phyloP scores from a whole-genome alignment of 2,888 invertebrate species.

The Leptothorax acervorum region DNA sequence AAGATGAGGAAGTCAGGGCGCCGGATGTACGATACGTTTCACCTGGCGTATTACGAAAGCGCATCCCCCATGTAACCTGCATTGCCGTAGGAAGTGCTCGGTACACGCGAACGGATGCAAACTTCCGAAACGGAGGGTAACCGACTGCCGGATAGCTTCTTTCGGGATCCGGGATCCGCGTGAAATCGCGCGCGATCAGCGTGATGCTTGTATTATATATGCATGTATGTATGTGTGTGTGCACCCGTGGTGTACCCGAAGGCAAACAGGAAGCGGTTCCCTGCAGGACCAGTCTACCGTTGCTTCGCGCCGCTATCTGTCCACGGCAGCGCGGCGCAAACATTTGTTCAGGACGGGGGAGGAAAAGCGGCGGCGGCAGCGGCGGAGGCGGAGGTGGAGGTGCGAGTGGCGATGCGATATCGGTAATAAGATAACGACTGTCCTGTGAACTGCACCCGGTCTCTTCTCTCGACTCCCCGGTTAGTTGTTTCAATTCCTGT shows the following conservation, averaged over 20 bases:
- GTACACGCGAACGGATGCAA: constrained; percentile 10
- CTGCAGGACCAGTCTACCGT: constrained; percentile 74
- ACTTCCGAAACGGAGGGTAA: constrained; percentile 24
- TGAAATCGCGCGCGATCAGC: constrained; percentile 40
- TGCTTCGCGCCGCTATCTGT: constrained; percentile 77
- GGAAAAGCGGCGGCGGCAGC: constrained; percentile 59
- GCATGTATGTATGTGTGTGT: not conserved
- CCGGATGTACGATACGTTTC: constrained; percentile 45
- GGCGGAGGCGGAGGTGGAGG: constrained; percentile 58
- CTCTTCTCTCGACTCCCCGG: constrained; percentile 41
- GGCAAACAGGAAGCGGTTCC: constrained; percentile 78
- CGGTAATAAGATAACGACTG: constrained; percentile 82
- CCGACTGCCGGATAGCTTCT: constrained; percentile 24
- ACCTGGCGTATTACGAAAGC: constrained; percentile 43
- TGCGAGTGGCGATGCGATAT: constrained; percentile 77
- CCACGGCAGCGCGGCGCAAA: constrained; percentile 78
- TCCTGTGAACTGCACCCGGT: constrained; percentile 65
- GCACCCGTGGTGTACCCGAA: constrained; percentile 48
- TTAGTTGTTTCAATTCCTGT: constrained; percentile 45
- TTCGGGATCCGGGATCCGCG: not conserved
- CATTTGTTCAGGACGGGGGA: constrained; percentile 80
- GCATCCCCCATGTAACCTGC: constrained; percentile 18
- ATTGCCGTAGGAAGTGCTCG: constrained; percentile 22
- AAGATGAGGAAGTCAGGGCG: constrained; percentile 33
- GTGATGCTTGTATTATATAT: not conserved